Evolutionary conservation across 2,888 invertebrate species (phyloP), one percentile per base, ranked within the genome.

Genomic region (Parelbella ahira): DNA sequence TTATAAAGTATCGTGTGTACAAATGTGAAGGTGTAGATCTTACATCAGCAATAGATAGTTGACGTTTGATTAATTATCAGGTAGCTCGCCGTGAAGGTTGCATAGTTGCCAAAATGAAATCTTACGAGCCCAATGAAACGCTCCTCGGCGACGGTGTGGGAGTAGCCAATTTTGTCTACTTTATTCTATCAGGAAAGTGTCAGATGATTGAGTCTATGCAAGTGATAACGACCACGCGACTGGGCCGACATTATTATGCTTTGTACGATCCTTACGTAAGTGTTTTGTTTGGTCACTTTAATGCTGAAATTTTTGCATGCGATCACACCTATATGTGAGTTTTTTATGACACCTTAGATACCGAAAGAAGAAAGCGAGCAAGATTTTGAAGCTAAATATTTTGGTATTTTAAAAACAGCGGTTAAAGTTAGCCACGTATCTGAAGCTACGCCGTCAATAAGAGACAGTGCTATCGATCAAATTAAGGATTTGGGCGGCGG

Each of bases 51-150:
- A 4, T 24, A 19, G 4, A 37, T 39, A 34, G 11, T 18, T 15
- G 28, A 42, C 15, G 42, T 15, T 28, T 23, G 23, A 43, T 44
- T 45, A 18, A 24, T 44, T 36, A 41, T 19, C 54, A 88, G 88
- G 82, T 89, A 1, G 83, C 89, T 0, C 86, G 88, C 36, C 84
- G 91, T 28, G 92, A 92, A 67, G 91, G 91, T 56, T 92, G 92
- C 54, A 90, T 92, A 51, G 77, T 91, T 12, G 90, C 92, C 2
- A 91, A 90, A 70, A 88, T 91, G 60, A 89, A 89, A 58, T 68
- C 84, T 1, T 92, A 81, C 56, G 70, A 73, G 9, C 50, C 74
- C 0, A 89, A 90, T 50, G 90, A 91, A 53, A 90, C 89, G 4
- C 58, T 90, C 2, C 63, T 89, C 6, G 90, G 90, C 0, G 89